These are phyloP conservation scores for Heliconius congener DNA, from an alignment of 1,140 invertebrate genomes.

Conservation along the genomic window DNA sequence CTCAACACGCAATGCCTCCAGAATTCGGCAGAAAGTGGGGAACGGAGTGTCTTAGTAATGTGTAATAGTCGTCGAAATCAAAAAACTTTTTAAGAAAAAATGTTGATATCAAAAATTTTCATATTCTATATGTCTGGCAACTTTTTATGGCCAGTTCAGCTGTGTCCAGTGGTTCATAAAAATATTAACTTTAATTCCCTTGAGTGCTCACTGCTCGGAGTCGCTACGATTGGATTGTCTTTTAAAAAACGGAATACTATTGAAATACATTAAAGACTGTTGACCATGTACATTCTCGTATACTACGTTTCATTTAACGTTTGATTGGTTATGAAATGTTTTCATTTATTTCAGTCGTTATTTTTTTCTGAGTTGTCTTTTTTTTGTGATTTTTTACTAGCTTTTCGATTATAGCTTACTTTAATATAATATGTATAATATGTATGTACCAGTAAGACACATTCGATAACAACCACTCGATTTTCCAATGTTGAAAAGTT, in stretches of 20 bases:
- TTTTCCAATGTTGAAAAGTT: no score
- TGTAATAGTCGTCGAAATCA: background rate
- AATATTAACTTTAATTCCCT: slow-evolving; percentile 15
- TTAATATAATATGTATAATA: no score
- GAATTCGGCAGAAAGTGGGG: no score
- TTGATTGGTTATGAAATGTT: background rate
- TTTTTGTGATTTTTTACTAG: no score
- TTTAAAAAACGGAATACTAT: slow-evolving; percentile 6
- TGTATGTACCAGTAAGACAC: no score
- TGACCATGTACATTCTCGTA: background rate
- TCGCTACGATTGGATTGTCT: slow-evolving; percentile 1
- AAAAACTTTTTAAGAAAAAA: background rate
- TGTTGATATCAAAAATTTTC: background rate
- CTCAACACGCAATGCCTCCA: no score
- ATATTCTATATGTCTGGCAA: background rate
- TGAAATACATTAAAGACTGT: background rate
- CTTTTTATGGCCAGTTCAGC: background rate
- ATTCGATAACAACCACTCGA: no score
- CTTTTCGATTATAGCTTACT: no score
- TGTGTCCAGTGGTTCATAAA: slow-evolving; percentile 10
- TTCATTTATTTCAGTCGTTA: background rate
- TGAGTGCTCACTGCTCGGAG: slow-evolving; percentile 5
- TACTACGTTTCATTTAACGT: background rate
- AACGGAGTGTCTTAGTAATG: no score
- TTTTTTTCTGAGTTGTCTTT: background rate